A percentile compares a stretch with the other conserved stretches of the same genome.
phyloP scores from a whole-genome alignment of 2,888 invertebrate genomes.

The Cartodere bifasciata region DNA sequence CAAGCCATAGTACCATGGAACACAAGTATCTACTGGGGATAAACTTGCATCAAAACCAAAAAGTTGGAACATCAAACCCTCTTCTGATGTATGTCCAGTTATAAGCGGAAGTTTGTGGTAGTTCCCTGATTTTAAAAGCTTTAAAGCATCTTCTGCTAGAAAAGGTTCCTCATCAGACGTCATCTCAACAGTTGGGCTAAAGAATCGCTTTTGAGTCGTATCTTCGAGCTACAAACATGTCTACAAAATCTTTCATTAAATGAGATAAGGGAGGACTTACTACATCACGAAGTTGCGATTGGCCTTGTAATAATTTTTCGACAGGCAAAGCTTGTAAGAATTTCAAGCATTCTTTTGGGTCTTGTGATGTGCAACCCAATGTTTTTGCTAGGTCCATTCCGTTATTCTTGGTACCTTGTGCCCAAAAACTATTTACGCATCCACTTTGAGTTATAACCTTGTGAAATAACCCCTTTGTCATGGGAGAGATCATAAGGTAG shows the following conservation, averaged over 20 bases:
- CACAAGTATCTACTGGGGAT: constrained; percentile 17
- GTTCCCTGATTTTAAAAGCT: constrained; percentile 23
- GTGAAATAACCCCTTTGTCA: constrained; percentile 26
- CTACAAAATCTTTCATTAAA: too few species aligned
- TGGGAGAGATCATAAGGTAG: constrained; percentile 37
- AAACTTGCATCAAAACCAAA: constrained; percentile 12
- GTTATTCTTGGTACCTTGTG: constrained; percentile 24
- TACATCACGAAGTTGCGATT: constrained; percentile 27
- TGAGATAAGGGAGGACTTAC: too few species aligned
- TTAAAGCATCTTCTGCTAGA: constrained; percentile 23
- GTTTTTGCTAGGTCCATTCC: constrained; percentile 26
- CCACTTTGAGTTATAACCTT: constrained; percentile 13
- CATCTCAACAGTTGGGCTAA: constrained; percentile 21
- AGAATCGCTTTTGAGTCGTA: constrained; percentile 11
- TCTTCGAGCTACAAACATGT: too few species aligned
- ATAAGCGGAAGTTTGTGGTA: constrained; percentile 29
- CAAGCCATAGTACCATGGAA: constrained; percentile 21
- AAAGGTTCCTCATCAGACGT: constrained; percentile 21
- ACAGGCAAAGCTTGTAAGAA: constrained; percentile 30
- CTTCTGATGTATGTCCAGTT: constrained; percentile 27
- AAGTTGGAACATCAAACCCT: constrained; percentile 24
- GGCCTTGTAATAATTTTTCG: constrained; percentile 27
- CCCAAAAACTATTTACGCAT: constrained; percentile 5
- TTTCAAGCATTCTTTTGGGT: constrained; percentile 28
- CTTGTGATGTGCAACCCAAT: constrained; percentile 28